Conservation (phyloP, 2,888 invertebrate species). For the Melangyna quadrimaculata region DNA sequence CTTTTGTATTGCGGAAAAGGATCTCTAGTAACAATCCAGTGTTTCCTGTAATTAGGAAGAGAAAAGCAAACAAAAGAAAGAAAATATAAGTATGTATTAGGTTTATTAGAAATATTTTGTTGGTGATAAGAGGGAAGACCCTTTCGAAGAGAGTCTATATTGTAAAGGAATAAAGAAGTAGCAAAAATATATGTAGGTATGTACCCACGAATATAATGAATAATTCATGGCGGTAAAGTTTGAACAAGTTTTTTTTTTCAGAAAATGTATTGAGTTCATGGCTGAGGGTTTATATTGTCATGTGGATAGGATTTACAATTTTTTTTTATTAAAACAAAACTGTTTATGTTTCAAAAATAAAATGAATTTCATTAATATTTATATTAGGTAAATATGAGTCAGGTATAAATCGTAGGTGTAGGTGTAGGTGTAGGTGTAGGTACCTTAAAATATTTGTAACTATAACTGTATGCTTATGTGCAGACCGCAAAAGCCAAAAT, state of each 20-base stretch:
- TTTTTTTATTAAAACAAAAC: background rate
- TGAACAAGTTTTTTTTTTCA: conserved; percentile 24
- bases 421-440: no score
- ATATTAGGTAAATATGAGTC: no score
- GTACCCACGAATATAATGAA: conserved; percentile 31
- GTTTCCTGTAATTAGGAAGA: conserved; percentile 68
- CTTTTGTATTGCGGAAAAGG: conserved; percentile 58
- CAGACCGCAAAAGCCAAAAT: no score
- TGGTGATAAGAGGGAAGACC: conserved; percentile 9
- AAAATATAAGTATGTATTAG: conserved; percentile 40
- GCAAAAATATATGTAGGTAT: no score
- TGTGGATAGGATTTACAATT: background rate
- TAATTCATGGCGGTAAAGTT: conserved; percentile 53
- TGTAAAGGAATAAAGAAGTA: background rate
- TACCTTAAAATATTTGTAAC: no score
- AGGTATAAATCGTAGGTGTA: no score
- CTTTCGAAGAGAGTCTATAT: background rate
- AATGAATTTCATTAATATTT: background rate
- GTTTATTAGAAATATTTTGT: conserved; percentile 56
- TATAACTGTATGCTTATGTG: no score
- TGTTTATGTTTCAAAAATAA: background rate
- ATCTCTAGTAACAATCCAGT: conserved; percentile 50
- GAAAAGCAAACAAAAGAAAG: conserved; percentile 30
- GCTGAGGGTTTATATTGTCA: background rate
- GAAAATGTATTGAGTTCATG: background rate